Evolutionary conservation across 2,888 invertebrate species (phyloP), one percentile per base, ranked within the genome.

Genomic region (Protodeltote pygarga): DNA sequence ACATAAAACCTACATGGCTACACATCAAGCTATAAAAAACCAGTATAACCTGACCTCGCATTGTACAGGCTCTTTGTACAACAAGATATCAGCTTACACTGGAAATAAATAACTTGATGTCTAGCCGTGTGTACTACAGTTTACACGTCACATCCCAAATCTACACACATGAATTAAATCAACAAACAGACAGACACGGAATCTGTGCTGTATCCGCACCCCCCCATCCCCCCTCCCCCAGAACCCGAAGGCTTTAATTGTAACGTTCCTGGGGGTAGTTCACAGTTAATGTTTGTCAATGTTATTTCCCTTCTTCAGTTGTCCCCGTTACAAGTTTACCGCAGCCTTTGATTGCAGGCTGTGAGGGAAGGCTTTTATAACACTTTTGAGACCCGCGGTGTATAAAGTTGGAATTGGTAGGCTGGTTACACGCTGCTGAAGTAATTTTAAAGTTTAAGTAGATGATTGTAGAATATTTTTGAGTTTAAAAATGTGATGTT

Each of bases 161-260:
- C n/a, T n/a, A 50, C 46, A 50, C 55, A 47, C 34, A 58, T 61
- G 53, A 34, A 59, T 51, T 17, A 24, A 3, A 46, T 54, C 45
- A 52, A 58, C 51, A 62, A 41, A 61, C 58, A 58, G 48, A 52
- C 52, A 54, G 65, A 67, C 72, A 68, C 68, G 54, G 79, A 85
- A 85, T 83, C 84, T 81, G 81, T 74, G 81, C 81, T 79, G 74
- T 73, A 79, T 82, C 81, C 71, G 67, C 48, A 9, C 17, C 59
- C 61, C 57, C 40, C 25, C 28, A 15, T 35, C 45, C 53, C 60
- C 49, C 23, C 21, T 27, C 19, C 2, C n/a, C n/a, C 58, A 49
- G 20, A 33, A 34, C 5, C 32, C 47, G 34, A 60, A 61, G 57
- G 54, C 60, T 70, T 70, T 68, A 70, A 68, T 67, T 71, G 68